phyloP scores from a whole-genome alignment of 2,113 vertebrate genomes.

The Poecilia latipinna region DNA sequence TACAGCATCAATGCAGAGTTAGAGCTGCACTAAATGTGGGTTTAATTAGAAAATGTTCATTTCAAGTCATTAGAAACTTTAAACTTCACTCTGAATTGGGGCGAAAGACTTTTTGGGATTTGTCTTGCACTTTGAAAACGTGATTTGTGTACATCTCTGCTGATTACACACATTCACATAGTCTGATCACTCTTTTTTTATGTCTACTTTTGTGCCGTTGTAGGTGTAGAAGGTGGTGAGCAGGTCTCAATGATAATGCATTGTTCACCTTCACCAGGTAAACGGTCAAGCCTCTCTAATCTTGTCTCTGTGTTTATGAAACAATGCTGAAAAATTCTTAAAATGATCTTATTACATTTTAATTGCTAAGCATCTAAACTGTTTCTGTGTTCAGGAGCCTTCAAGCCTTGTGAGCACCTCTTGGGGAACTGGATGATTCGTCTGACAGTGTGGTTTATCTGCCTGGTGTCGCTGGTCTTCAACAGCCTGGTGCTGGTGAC shows the following conservation, averaged over 20 bases:
- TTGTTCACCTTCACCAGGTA: constrained; percentile 94
- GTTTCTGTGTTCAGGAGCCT: constrained; percentile 85
- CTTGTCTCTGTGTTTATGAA: neutral
- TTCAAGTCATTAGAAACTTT: no score
- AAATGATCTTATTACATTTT: neutral
- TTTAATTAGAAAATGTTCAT: no score
- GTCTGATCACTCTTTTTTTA: neutral
- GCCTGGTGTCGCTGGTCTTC: constrained; percentile 91
- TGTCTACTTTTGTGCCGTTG: constrained; percentile 8
- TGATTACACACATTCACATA: no score
- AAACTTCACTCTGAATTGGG: no score
- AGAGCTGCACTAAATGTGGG: no score
- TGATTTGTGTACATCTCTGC: no score
- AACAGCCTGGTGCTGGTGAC: constrained; percentile 91
- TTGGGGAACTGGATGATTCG: constrained; percentile 99
- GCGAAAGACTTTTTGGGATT: no score
- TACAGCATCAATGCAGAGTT: no score
- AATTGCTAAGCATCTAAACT: neutral
- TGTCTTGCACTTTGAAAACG: no score
- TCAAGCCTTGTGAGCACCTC: constrained; percentile 96
- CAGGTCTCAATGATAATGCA: constrained; percentile 87
- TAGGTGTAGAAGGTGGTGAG: constrained; percentile 83
- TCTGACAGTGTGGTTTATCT: constrained; percentile 98
- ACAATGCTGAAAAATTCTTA: neutral
- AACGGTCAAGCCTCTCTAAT: neutral